A percentile compares a stretch with the other conserved stretches of the same genome.
phyloP scores from a whole-genome alignment of 1,140 invertebrate genomes.

The Trachymyrmex cornetzi region DNA sequence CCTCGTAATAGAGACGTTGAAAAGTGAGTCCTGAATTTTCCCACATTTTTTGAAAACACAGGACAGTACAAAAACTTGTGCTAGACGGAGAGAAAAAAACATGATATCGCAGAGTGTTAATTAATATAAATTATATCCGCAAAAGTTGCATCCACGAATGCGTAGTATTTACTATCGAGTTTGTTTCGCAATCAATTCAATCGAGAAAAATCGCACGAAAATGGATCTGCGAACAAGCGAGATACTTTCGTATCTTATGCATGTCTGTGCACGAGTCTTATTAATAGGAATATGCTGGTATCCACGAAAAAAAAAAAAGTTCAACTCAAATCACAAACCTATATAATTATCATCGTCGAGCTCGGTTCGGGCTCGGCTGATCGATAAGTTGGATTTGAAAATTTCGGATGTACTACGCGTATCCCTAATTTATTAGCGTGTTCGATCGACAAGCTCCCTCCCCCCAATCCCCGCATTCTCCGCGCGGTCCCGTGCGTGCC shows the following conservation, averaged over 20 bases:
- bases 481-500: background rate
- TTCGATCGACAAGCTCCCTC: conserved; percentile 42
- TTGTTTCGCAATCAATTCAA: background rate
- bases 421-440: background rate
- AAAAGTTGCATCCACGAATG: background rate
- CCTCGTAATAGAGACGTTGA: too few relatives aligned
- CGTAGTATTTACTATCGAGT: background rate
- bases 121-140: background rate
- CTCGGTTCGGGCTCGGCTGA: background rate
- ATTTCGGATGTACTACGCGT: background rate
- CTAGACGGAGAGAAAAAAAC: too few relatives aligned
- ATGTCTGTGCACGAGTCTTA: background rate
- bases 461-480: too few relatives aligned
- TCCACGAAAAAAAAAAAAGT: background rate
- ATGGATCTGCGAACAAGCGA: background rate
- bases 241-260: background rate
- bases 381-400: background rate
- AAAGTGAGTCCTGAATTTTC: too few relatives aligned
- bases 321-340: background rate
- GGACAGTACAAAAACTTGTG: too few relatives aligned
- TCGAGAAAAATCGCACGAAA: background rate
- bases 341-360: background rate
- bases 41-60: too few relatives aligned
- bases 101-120: background rate
- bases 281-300: background rate